Evolutionary conservation across 1,140 invertebrate species (phyloP).

Genomic region (Heliconius eleuchia): DNA sequence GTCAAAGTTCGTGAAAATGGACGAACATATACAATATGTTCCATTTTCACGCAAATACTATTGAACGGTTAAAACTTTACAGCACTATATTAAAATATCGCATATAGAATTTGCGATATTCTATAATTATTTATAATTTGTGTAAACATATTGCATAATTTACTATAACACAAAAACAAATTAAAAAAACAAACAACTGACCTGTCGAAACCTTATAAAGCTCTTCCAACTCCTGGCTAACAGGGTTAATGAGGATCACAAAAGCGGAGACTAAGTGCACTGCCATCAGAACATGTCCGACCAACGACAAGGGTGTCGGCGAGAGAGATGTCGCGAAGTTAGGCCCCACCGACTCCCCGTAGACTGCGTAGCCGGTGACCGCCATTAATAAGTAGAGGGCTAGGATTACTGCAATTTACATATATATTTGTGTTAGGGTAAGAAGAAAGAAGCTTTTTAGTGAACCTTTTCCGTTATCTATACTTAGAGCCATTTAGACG

Average conservation of each 20-base stretch:
- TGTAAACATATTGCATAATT: too few relatives aligned
- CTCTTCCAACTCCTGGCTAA: slow-evolving; percentile 87
- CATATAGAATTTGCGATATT: too few relatives aligned
- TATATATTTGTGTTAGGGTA: too few relatives aligned
- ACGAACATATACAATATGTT: too few relatives aligned
- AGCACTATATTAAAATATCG: too few relatives aligned
- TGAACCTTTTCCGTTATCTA: too few relatives aligned
- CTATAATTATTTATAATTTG: too few relatives aligned
- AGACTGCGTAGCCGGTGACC: slow-evolving; percentile 83
- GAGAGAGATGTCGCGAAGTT: slow-evolving; percentile 82
- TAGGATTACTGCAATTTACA: slow-evolving; percentile 79
- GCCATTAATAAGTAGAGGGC: slow-evolving; percentile 83
- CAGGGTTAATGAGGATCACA: slow-evolving; percentile 85
- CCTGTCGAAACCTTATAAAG: slow-evolving; percentile 84
- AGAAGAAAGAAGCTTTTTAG: too few relatives aligned
- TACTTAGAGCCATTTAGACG: too few relatives aligned
- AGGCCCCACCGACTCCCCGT: slow-evolving; percentile 80
- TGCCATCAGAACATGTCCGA: slow-evolving; percentile 84
- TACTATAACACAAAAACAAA: too few relatives aligned
- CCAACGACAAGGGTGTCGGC: slow-evolving; percentile 72
- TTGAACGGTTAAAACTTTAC: too few relatives aligned
- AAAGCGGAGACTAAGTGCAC: slow-evolving; percentile 85
- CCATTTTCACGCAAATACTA: too few relatives aligned
- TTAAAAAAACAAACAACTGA: slow-evolving; percentile 58
- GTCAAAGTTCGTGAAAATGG: not conserved